Evolutionary conservation across 2,113 vertebrate species (phyloP).

Genomic region (Grammomys surdaster): DNA sequence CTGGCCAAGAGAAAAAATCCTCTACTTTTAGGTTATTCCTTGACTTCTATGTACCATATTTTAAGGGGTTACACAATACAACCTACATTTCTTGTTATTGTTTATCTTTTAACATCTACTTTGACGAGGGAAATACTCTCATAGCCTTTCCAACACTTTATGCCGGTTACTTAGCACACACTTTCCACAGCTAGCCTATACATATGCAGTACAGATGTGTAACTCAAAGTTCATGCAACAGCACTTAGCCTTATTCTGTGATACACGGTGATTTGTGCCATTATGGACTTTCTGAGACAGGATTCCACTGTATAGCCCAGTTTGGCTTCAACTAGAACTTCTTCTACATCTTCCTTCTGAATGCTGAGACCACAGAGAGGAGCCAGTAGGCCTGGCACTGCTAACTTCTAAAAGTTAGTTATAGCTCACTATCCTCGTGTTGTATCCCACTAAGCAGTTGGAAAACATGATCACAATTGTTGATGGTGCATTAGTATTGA

Average conservation of each 20-base stretch:
- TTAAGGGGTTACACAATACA: neutral
- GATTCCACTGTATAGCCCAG: neutral
- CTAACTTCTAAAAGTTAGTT: neutral
- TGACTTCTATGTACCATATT: neutral
- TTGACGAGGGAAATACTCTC: neutral
- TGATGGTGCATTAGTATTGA: neutral
- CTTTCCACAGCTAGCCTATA: neutral
- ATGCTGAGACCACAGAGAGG: neutral
- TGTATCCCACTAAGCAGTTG: neutral
- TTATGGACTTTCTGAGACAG: neutral
- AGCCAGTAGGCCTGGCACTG: neutral
- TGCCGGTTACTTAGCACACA: neutral
- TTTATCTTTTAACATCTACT: constrained; percentile 3
- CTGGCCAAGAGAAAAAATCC: neutral
- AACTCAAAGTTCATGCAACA: neutral
- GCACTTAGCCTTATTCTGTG: neutral
- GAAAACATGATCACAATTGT: neutral
- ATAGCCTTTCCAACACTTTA: neutral
- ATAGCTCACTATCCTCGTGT: neutral
- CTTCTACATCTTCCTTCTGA: neutral
- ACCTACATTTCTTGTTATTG: neutral
- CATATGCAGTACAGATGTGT: neutral
- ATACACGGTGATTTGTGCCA: neutral
- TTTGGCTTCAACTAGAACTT: neutral
- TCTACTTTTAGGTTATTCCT: neutral